Conservation (phyloP, 1,140 invertebrate species). For the Argopecten irradians region DNA sequence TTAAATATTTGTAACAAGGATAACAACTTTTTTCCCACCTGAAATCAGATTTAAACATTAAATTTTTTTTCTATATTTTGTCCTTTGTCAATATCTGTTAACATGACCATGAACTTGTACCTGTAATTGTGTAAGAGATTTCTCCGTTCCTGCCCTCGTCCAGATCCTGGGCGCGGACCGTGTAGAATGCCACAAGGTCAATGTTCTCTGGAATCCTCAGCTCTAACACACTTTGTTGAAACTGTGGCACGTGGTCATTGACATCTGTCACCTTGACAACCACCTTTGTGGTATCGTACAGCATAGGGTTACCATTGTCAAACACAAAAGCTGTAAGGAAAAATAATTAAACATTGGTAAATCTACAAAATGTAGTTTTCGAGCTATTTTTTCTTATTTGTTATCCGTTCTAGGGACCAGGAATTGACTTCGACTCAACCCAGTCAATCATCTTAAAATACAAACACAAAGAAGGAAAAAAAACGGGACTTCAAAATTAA, state of each 20-base stretch:
- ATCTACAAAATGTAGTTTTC: no score
- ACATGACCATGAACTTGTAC: slow-evolving; percentile 77
- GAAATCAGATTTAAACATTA: no score
- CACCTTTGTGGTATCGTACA: slow-evolving; percentile 65
- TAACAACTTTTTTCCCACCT: no score
- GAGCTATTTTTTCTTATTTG: no score
- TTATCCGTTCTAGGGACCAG: no score
- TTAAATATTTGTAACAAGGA: neutral
- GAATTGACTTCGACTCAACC: no score
- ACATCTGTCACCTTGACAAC: slow-evolving; percentile 61
- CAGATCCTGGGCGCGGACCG: slow-evolving; percentile 84
- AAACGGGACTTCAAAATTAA: no score
- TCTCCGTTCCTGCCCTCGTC: slow-evolving; percentile 90
- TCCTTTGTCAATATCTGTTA: slow-evolving; percentile 8
- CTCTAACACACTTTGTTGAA: slow-evolving; percentile 48
- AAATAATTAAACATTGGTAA: neutral
- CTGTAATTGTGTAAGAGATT: slow-evolving; percentile 94
- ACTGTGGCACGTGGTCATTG: slow-evolving; percentile 66
- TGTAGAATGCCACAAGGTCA: slow-evolving; percentile 82
- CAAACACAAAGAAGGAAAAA: no score
- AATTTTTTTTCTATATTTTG: neutral
- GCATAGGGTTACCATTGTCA: slow-evolving; percentile 71
- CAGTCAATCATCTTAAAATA: no score
- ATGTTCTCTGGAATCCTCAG: slow-evolving; percentile 65
- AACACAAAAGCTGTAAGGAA: slow-evolving; percentile 70